Conservation (phyloP, 2,797 vertebrate species). For the Melanotaenia parkinsoni region DNA sequence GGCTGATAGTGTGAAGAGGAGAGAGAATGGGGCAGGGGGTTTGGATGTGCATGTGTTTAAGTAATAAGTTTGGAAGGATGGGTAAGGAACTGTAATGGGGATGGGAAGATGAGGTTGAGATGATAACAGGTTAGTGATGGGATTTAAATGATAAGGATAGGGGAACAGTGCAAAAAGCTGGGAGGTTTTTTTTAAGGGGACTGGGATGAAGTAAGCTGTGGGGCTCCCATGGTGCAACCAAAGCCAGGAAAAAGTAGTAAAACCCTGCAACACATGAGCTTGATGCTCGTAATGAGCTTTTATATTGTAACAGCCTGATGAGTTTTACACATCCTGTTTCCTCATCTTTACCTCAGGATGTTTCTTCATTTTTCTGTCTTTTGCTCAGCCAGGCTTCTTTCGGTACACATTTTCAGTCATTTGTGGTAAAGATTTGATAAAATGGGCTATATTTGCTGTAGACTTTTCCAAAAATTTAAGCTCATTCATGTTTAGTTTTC, state of each 20-base stretch:
- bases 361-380: conserved; percentile 2
- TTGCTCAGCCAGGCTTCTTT: conserved; percentile 5
- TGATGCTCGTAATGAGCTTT: conserved; percentile 60
- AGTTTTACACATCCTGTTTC: conserved; percentile 58
- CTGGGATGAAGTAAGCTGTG: conserved; percentile 11
- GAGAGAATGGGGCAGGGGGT: background rate
- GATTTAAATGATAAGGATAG: conserved; percentile 23
- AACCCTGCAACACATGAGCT: conserved; percentile 51
- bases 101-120: conserved; percentile 15
- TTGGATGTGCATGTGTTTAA: background rate
- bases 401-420: conserved; percentile 25
- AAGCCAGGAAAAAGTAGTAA: conserved; percentile 73
- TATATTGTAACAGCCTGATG: conserved; percentile 42
- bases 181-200: conserved; percentile 24
- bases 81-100: background rate
- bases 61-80: conserved; percentile 2
- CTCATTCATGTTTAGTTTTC: conserved; percentile 19
- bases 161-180: conserved; percentile 3
- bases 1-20: conserved; percentile 15
- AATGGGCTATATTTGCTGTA: conserved; percentile 1
- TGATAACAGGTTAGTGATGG: conserved; percentile 25
- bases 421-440: conserved; percentile 12
- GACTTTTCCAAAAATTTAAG: conserved; percentile 11
- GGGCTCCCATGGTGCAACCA: conserved; percentile 21
- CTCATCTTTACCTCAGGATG: conserved; percentile 31